These are phyloP conservation scores for Rhyzopertha dominica DNA, from an alignment of 1,140 invertebrate genomes.

Conservation along the genomic window DNA sequence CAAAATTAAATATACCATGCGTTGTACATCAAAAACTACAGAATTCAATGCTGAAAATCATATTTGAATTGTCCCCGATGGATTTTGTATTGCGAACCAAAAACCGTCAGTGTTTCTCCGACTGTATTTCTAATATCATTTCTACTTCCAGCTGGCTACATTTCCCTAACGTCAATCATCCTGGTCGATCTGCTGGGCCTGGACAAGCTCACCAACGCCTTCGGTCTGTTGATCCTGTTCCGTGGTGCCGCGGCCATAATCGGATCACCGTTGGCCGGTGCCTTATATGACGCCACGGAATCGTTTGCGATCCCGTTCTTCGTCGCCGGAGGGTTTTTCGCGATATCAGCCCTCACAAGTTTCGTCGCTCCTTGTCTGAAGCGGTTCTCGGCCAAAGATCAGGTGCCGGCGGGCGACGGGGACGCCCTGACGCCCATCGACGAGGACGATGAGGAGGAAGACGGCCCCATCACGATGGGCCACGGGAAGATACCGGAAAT, in stretches of 20 bases:
- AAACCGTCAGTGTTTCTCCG: too few relatives aligned
- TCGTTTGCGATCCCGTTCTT: constrained; percentile 87
- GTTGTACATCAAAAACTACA: too few relatives aligned
- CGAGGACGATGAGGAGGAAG: constrained; percentile 74
- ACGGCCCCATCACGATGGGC: constrained; percentile 63
- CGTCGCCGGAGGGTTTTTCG: constrained; percentile 85
- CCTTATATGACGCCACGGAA: constrained; percentile 80
- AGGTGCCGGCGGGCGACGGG: constrained; percentile 52
- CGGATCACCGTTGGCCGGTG: constrained; percentile 76
- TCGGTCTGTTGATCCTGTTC: constrained; percentile 91
- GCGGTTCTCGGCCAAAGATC: constrained; percentile 48
- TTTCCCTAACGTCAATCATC: constrained; percentile 96
- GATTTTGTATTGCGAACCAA: too few relatives aligned
- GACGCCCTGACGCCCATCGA: constrained; percentile 75
- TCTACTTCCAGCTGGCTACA: constrained; percentile 78
- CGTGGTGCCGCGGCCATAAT: constrained; percentile 87
- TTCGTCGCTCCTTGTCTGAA: constrained; percentile 77
- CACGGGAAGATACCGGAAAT: constrained; percentile 43
- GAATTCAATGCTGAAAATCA: too few relatives aligned
- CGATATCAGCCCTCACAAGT: constrained; percentile 76
- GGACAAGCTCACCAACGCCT: constrained; percentile 94
- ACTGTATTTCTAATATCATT: too few relatives aligned
- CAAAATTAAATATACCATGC: too few relatives aligned
- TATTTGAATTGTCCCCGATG: too few relatives aligned
- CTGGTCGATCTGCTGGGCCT: constrained; percentile 92